phyloP scores from a whole-genome alignment of 2,113 vertebrate genomes.

The Centropus bengalensis region DNA sequence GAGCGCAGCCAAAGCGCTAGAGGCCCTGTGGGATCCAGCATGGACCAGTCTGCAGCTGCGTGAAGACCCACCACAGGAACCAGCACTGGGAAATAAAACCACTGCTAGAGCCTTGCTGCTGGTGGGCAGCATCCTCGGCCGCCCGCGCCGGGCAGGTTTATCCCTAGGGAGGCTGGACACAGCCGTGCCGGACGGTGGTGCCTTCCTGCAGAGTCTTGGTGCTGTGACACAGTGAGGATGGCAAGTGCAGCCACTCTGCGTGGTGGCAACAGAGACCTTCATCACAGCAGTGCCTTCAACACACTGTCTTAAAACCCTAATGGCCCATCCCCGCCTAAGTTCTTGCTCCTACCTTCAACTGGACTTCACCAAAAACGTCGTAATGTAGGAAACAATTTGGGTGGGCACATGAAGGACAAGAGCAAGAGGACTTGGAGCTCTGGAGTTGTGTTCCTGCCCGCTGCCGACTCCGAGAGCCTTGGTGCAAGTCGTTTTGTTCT shows the following conservation, averaged over 20 bases:
- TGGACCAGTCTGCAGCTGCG: background rate
- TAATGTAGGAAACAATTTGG: accelerated
- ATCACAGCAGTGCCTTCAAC: constrained; percentile 68
- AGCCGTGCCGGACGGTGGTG: accelerated
- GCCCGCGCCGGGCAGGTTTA: too few species aligned
- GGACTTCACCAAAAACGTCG: background rate
- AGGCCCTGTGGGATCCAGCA: background rate
- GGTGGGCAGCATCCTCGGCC: background rate
- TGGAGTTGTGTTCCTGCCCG: accelerated
- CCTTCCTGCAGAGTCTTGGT: background rate
- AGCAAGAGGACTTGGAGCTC: background rate
- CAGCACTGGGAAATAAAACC: background rate
- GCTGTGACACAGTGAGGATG: background rate
- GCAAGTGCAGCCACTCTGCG: background rate
- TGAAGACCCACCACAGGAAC: background rate
- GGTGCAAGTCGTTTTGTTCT: accelerated
- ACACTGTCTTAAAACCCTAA: constrained; percentile 59
- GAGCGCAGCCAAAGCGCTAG: background rate
- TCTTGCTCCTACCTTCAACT: background rate
- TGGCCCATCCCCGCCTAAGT: background rate
- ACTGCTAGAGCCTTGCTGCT: background rate
- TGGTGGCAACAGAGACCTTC: constrained; percentile 26
- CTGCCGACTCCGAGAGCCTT: accelerated
- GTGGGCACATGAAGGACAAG: background rate
- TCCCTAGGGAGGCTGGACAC: background rate